Evolutionary conservation across 2,113 vertebrate species (phyloP).

Genomic region (Lampris megalopsis): DNA sequence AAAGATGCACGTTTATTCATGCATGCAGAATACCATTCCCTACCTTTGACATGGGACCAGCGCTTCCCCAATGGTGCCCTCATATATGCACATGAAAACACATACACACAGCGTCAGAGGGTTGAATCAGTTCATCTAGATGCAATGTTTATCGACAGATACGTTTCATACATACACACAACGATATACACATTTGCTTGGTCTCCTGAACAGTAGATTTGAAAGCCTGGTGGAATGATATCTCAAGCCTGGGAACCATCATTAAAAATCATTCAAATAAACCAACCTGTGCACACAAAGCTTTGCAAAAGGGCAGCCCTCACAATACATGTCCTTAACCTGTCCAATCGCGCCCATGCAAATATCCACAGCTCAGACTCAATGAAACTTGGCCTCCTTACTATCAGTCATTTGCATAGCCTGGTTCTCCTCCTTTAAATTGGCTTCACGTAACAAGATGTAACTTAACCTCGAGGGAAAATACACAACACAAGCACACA

Average conservation of each 20-base stretch:
- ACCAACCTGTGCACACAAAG: slow-evolving; percentile 74
- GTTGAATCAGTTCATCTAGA: too few relatives aligned
- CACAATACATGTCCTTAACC: slow-evolving; percentile 71
- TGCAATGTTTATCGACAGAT: too few relatives aligned
- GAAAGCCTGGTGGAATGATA: slow-evolving; percentile 58
- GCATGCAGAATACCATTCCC: slow-evolving; percentile 30
- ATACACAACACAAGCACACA: not conserved
- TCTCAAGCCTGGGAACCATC: slow-evolving; percentile 49
- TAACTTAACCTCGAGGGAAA: slow-evolving; percentile 70
- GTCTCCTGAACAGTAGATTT: slow-evolving; percentile 27
- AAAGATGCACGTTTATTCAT: slow-evolving; percentile 21
- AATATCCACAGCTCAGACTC: slow-evolving; percentile 67
- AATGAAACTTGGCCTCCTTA: slow-evolving; percentile 65
- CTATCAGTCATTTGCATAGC: slow-evolving; percentile 72
- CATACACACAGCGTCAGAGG: not conserved
- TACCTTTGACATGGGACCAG: slow-evolving; percentile 33
- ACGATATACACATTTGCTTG: slow-evolving; percentile 13
- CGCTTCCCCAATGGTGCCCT: slow-evolving; percentile 7
- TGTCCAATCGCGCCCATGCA: slow-evolving; percentile 78
- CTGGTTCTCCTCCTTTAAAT: slow-evolving; percentile 67
- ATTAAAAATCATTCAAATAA: slow-evolving; percentile 81
- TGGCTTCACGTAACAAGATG: slow-evolving; percentile 74
- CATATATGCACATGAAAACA: slow-evolving; percentile 1
- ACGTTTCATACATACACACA: slow-evolving; percentile 27
- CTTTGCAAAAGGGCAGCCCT: slow-evolving; percentile 74